Base-by-base conservation (phyloP, 2,888 invertebrate species). In the Tetropium fuscum region DNA sequence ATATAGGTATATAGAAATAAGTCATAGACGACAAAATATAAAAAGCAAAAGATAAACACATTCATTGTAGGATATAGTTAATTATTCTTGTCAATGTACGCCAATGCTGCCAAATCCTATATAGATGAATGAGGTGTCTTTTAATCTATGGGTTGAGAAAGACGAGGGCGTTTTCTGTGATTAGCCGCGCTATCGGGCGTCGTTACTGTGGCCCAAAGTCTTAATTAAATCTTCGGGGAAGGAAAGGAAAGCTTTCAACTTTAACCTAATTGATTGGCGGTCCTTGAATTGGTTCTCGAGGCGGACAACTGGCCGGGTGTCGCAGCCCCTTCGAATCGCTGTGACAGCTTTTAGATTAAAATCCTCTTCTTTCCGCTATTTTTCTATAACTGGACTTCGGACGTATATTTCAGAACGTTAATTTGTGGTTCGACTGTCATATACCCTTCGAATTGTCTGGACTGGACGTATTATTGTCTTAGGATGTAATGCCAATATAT, bases 311-410 rank as follows among this genome's bases (percentile, higher is more conserved):
- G 69, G 64, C 56, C 66, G 59, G 60, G 68, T 72, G 70, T 69
- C 69, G 65, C 63, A 55, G 54, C 40, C 58, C 51, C 27, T 54
- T 47, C 74, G 70, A 74, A 74, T 74, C 74, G 73, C 73, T 73
- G 73, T 78, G 77, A 77, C 77, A 76, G 76, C 73, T 73, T 70
- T 70, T 74, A 79, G 77, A 78, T 79, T 78, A 78, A 77, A 78
- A 77, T 76, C 74, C 72, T 72, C 71, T 69, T 71, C 59, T 57
- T 60, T 58, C 38, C 49, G 38, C 56, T 51, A 57, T 62, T 66
- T 58, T 56, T 65, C 53, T 73, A 70, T 72, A 72, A 73, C 70
- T 73, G 72, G 71, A 71, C 67, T 61, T 69, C 63, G 67, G 63
- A 70, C 53, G 49, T 55, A 64, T 64, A 60, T 75, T 76, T 74